Base-by-base conservation (phyloP, 2,113 vertebrate species). In the Atractosteus spatula region DNA sequence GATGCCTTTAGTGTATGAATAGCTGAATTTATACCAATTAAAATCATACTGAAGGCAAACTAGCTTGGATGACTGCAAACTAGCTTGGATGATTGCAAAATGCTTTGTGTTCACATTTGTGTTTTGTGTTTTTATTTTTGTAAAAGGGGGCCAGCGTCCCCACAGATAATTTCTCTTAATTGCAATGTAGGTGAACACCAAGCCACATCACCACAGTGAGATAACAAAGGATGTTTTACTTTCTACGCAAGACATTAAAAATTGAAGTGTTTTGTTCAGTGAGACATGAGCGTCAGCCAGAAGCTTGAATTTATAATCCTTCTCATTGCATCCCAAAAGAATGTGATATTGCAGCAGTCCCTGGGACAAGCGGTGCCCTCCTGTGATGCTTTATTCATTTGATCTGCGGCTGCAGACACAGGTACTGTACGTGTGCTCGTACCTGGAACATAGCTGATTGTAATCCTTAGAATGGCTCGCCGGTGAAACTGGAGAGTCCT, bases 331-430 rank as follows among this genome's bases (percentile, higher is more conserved):
- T 55, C 57, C n/a, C n/a, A 55, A 68, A 45, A 68, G 55, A 45
- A 57, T 66, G 54, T 45, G 45, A 16, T 59, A n/a, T 59, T 73
- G 54, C 64, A 65, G 51, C 71, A 68, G 59, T 62, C 43, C 61
- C 17, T 11, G 41, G 57, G 57, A 73, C 67, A 67, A 73, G 67
- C 64, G 14, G 68, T 68, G 51, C 51, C 55, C 59, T 29, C n/a
- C 51, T 67, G 7, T 74, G 73, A 74, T 59, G 57, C 14, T 81
- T 79, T 77, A 81, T 81, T 79, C 77, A 77, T 79, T 71, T 45
- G 51, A 74, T 64, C 47, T 63, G 68, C 64, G 47, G 63, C 68
- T 70, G 41, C 47, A 71, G 62, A 72, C 77, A 17, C 16, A 8
- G 6, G 8, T 47, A 55, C 62, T 55, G 45, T 51, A 29, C 68